These are phyloP conservation scores for Sicus ferrugineus DNA, from an alignment of 2,888 invertebrate genomes.

Conservation along the genomic window DNA sequence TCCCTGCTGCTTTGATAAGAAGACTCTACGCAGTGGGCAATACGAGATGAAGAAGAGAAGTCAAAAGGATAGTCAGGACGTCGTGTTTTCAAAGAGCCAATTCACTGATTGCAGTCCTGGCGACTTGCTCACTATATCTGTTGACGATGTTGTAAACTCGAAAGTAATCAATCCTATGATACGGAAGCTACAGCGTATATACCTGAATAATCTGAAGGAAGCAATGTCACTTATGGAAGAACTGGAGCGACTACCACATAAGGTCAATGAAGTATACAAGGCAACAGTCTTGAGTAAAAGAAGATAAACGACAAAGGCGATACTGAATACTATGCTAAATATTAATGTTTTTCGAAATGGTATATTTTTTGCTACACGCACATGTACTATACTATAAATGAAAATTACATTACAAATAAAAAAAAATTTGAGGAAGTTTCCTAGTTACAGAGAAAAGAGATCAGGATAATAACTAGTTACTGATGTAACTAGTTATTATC, in stretches of 20 bases:
- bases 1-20: neutral
- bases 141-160: constrained; percentile 43
- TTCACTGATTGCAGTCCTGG: neutral
- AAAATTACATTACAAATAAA: no score
- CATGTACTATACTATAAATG: no score
- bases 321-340: no score
- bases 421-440: no score
- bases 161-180: constrained; percentile 50
- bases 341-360: no score
- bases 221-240: neutral
- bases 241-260: neutral
- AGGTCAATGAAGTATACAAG: neutral
- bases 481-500: no score
- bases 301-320: no score
- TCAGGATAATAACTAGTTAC: no score
- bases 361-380: no score
- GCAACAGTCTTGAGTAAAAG: no score
- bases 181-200: constrained; percentile 47
- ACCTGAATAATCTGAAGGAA: constrained; percentile 42
- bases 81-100: no score
- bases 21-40: neutral
- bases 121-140: neutral
- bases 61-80: neutral
- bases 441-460: no score
- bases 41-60: neutral